A percentile compares a stretch with the other conserved stretches of the same genome.
These are phyloP conservation scores for Gerosis bhagava DNA, from an alignment of 2,888 invertebrate genomes.

Conservation along the genomic window DNA sequence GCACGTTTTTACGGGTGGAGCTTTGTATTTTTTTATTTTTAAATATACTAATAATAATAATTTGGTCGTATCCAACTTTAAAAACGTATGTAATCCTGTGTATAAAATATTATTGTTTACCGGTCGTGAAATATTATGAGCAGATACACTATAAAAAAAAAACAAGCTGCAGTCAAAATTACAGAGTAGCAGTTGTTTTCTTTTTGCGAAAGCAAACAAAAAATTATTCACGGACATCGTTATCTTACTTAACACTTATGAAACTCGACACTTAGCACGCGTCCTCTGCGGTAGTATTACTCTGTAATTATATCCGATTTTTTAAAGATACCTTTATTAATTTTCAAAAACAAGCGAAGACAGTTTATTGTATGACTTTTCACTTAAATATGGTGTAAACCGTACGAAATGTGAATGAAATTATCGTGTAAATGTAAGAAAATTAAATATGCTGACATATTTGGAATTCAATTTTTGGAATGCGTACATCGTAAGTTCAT, in stretches of 20 bases:
- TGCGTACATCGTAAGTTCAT: too few species aligned
- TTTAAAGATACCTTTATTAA: conserved; percentile 7
- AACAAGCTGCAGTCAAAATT: conserved; percentile 6
- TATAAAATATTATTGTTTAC: background rate
- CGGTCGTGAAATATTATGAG: background rate
- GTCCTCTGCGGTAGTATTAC: conserved; percentile 28
- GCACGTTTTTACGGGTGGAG: too few species aligned
- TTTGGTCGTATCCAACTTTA: too few species aligned
- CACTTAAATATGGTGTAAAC: conserved; percentile 3
- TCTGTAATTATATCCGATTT: conserved; percentile 31
- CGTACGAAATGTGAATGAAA: conserved; percentile 9
- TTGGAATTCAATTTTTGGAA: too few species aligned
- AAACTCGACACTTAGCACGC: conserved; percentile 45
- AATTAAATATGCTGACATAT: background rate
- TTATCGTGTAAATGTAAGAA: background rate
- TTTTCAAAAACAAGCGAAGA: conserved; percentile 12
- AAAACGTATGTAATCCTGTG: background rate
- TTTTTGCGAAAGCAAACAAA: conserved; percentile 45
- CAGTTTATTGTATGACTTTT: background rate
- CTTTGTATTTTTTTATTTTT: too few species aligned
- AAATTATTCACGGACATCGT: conserved; percentile 49
- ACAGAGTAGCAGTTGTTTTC: conserved; percentile 25
- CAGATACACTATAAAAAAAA: conserved; percentile 6
- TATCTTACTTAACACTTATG: conserved; percentile 51
- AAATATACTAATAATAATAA: too few species aligned